Evolutionary conservation across 2,888 invertebrate genomes (phyloP).

Genomic region (Drosophila nigricruria): DNA sequence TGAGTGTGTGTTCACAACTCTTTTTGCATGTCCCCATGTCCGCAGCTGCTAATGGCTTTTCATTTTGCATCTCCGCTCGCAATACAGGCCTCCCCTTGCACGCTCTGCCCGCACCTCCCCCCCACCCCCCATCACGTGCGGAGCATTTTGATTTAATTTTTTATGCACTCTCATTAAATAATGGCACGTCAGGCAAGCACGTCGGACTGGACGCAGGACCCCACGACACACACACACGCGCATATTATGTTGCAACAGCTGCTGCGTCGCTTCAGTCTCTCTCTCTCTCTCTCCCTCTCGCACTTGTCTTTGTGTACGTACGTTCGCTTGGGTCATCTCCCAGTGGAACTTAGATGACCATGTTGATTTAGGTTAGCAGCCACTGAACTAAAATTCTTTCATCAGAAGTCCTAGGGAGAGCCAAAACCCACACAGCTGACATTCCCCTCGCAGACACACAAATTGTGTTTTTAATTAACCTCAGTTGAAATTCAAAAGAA

Average conservation of each 20-base stretch:
- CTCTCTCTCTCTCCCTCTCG: background rate
- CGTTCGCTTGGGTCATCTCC: slow-evolving; percentile 29
- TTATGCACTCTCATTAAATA: slow-evolving; percentile 68
- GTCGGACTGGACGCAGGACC: slow-evolving; percentile 17
- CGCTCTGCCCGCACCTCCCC: too few relatives aligned
- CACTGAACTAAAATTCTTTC: slow-evolving; percentile 50
- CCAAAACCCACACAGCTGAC: slow-evolving; percentile 9
- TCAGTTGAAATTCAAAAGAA: slow-evolving; percentile 23
- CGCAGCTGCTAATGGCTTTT: slow-evolving; percentile 53
- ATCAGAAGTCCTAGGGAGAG: slow-evolving; percentile 49
- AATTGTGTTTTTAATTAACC: slow-evolving; percentile 58
- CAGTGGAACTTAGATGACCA: slow-evolving; percentile 36
- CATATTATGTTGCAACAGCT: slow-evolving; percentile 48
- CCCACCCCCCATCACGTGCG: slow-evolving; percentile 28
- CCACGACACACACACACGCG: slow-evolving; percentile 5
- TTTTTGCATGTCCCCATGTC: slow-evolving; percentile 31
- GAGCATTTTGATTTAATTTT: slow-evolving; percentile 65
- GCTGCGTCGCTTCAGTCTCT: slow-evolving; percentile 5
- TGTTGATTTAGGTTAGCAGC: slow-evolving; percentile 65
- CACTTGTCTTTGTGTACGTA: background rate
- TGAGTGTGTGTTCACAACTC: slow-evolving; percentile 26
- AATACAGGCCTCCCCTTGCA: background rate
- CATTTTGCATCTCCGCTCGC: slow-evolving; percentile 22
- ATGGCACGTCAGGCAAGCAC: slow-evolving; percentile 31
- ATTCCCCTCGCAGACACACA: slow-evolving; percentile 2